Evolutionary conservation across 2,113 vertebrate genomes (phyloP).

Genomic region (Psittacara wagleri): DNA sequence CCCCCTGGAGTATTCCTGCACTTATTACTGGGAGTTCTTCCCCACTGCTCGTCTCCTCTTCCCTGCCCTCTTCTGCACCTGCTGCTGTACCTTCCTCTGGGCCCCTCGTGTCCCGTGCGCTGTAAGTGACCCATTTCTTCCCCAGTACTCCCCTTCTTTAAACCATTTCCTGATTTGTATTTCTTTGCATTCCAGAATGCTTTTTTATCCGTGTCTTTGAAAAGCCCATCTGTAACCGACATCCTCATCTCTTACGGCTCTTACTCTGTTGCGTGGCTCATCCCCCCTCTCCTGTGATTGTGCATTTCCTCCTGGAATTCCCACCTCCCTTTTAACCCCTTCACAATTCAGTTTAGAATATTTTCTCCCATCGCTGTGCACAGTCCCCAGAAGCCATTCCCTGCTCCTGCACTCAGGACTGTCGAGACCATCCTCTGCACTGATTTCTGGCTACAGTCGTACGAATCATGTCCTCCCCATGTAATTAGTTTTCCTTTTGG

Average conservation of each 20-base stretch:
- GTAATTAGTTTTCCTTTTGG: background rate
- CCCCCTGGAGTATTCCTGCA: background rate
- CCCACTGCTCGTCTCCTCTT: background rate
- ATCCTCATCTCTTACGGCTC: background rate
- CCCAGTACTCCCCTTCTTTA: background rate
- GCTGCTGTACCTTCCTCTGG: too few relatives aligned
- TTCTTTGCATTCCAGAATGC: background rate
- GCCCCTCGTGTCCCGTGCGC: background rate
- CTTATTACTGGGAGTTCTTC: background rate
- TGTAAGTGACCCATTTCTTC: background rate
- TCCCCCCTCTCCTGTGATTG: background rate
- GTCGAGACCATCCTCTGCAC: too few relatives aligned
- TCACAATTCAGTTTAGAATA: background rate
- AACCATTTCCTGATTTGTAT: background rate
- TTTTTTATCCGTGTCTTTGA: background rate
- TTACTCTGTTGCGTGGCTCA: background rate
- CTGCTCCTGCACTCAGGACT: rapidly evolving
- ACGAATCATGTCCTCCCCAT: rapidly evolving
- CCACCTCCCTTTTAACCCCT: background rate
- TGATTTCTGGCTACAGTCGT: background rate
- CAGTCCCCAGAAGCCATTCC: background rate
- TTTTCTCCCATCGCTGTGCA: background rate
- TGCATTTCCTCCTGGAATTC: background rate
- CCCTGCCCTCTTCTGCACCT: too few relatives aligned
- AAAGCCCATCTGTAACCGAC: background rate